Evolutionary conservation across 2,797 vertebrate species (phyloP), one percentile per base, ranked within the genome.

Genomic region (Enteromius viviparus): DNA sequence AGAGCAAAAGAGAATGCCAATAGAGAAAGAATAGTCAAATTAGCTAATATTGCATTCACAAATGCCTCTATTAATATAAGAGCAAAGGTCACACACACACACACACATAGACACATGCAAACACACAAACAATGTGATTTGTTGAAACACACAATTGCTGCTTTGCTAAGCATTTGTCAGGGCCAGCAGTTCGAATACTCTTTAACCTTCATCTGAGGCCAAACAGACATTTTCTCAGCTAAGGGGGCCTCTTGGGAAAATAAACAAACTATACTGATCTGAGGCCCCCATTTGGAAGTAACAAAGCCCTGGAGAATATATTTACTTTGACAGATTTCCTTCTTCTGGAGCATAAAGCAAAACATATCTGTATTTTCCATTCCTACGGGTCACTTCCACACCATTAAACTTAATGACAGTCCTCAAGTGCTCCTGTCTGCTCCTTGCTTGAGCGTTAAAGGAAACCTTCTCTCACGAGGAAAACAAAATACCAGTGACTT

Each of bases 311-410:
- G 12, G 19, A 65, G 76, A 69, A 64, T 11, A 64, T 7, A 70
- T 69, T 68, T 86, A 71, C 32, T 21, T 82, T 82, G 84, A 89
- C 47, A 55, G 6, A 37, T 81, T 90, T 92, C 90, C 87, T 89
- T 68, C 82, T 84, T 78, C 40, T 47, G 85, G 58, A 32, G 0
- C 49, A 78, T 79, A 58, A 64, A 53, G 68, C 34, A 83, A 78
- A 86, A 87, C 65, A 68, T 21, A 49, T 84, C 78, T 78, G 29
- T 70, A 76, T 77, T 66, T 83, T 79, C 62, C 86, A 51, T 76
- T 85, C 86, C 23, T 53, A 70, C 47, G 71, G 69, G 85, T 85
- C 80, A 82, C 74, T 86, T 92, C 88, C 88, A 84, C 55, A 26
- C 58, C 58, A 79, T 45, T 78, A 82, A 84, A 69, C 42, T 37